Evolutionary conservation across 2,888 invertebrate genomes (phyloP), one percentile per base, ranked within the genome.

Genomic region (Conchocele bisecta): DNA sequence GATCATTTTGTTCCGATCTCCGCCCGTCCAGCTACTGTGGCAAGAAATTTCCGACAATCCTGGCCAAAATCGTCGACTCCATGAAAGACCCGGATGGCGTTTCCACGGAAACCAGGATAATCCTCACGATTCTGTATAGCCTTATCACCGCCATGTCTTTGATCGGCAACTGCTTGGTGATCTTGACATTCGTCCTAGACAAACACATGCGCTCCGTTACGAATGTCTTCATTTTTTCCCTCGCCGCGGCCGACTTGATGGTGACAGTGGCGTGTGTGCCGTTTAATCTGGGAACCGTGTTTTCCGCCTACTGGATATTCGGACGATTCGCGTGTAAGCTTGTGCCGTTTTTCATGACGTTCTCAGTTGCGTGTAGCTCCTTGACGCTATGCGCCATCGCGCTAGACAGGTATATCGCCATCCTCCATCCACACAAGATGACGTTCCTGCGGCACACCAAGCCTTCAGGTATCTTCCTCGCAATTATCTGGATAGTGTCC

Each of bases 381-480:
- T 48, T 86, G 20, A 86, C 85, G 3, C 66, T 85, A 31, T 83
- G 82, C 41, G 81, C 84, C 26, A 84, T 86, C 15, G 83, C 84
- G 1, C 48, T 84, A 17, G 86, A 86, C 53, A 59, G 86, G 22
- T 86, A 84, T 53, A 69, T 83, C 15, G 85, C 85, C 11, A 83
- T 85, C 22, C 77, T 86, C 1, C 83, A 83, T 59, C 86, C 86
- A 28, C 70, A 85, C 17, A 82, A 82, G 63, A 65, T 82, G 7
- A 78, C 79, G 46, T 73, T 80, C 46, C 57, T 81, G 13, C 78
- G 81, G 53, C 77, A 81, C 17, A 54, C 76, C 4, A 77, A 60
- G 46, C 73, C 81, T 13, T 80, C 82, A 1, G 69, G 66, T 1
- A 57, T 77, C 6, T 67, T 83, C 11, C 54, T 84, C 3, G 53